Conservation (phyloP, 2,888 invertebrate species). For the Rhabditoides inermis region DNA sequence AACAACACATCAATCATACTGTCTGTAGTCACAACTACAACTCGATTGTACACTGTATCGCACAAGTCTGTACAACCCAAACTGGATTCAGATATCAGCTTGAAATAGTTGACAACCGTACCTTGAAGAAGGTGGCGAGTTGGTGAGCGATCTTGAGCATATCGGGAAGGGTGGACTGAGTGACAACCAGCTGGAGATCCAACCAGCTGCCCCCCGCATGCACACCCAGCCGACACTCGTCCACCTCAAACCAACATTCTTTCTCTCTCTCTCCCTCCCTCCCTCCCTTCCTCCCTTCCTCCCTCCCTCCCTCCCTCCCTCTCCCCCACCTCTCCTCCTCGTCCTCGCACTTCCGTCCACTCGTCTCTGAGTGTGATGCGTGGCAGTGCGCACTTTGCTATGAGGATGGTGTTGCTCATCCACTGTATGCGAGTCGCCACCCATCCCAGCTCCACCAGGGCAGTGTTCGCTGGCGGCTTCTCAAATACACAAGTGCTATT, state of each 20-base stretch:
- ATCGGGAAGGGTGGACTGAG: constrained; percentile 90
- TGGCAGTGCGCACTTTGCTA: constrained; percentile 59
- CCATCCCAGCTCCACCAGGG: constrained; percentile 23
- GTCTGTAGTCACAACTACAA: too few species aligned
- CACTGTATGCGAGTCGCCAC: constrained; percentile 74
- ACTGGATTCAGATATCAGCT: too few species aligned
- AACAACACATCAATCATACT: too few species aligned
- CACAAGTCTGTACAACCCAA: too few species aligned
- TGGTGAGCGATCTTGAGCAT: constrained; percentile 91
- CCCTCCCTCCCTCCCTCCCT: not conserved
- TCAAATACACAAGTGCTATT: constrained; percentile 12
- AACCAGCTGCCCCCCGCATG: constrained; percentile 67
- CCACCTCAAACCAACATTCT: too few species aligned
- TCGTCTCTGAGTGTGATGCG: constrained; percentile 6
- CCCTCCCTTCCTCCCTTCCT: not conserved
- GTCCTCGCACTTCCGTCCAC: not conserved
- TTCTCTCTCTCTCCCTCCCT: not conserved
- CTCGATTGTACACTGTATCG: too few species aligned
- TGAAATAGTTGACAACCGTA: constrained; percentile 9
- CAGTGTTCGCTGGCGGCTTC: constrained; percentile 33
- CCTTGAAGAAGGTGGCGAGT: constrained; percentile 91
- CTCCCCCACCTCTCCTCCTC: not conserved
- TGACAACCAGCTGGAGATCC: constrained; percentile 89
- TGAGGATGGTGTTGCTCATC: constrained; percentile 91
- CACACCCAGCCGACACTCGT: constrained; percentile 16